phyloP scores from a whole-genome alignment of 2,113 vertebrate genomes.

The Plestiodon gilberti region DNA sequence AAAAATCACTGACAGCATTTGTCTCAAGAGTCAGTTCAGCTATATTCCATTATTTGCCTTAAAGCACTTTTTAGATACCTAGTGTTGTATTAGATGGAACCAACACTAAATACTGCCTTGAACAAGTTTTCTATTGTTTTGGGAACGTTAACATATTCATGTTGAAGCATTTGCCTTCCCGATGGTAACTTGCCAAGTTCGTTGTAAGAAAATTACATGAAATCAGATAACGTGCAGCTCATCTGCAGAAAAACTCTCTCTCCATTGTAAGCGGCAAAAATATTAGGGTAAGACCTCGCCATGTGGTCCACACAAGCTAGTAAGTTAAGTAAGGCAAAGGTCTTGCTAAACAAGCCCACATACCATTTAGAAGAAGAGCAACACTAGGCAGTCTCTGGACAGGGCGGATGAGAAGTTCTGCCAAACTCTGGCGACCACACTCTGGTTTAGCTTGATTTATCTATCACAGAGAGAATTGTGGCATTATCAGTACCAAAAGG shows the following conservation, averaged over 20 bases:
- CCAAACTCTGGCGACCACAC: slow-evolving; percentile 94
- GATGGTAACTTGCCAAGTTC: neutral
- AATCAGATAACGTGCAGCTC: neutral
- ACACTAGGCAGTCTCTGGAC: slow-evolving; percentile 97
- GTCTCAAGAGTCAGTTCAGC: neutral
- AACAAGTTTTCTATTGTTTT: neutral
- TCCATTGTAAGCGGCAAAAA: neutral
- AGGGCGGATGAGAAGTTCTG: slow-evolving; percentile 94
- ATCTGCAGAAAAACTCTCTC: neutral
- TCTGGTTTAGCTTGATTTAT: slow-evolving; percentile 98
- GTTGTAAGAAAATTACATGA: neutral
- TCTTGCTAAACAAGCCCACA: neutral
- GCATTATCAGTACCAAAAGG: neutral
- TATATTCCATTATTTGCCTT: neutral
- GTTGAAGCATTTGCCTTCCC: neutral
- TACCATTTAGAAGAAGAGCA: slow-evolving; percentile 90
- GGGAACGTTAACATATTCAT: neutral
- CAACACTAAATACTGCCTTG: neutral
- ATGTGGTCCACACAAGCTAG: neutral
- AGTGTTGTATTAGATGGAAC: neutral
- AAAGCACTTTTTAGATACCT: neutral
- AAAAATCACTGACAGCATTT: neutral
- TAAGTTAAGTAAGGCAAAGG: neutral
- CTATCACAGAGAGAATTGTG: slow-evolving; percentile 54
- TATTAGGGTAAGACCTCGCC: neutral